Conservation (phyloP, 2,797 vertebrate species). For the Synaphobranchus kaupii region DNA sequence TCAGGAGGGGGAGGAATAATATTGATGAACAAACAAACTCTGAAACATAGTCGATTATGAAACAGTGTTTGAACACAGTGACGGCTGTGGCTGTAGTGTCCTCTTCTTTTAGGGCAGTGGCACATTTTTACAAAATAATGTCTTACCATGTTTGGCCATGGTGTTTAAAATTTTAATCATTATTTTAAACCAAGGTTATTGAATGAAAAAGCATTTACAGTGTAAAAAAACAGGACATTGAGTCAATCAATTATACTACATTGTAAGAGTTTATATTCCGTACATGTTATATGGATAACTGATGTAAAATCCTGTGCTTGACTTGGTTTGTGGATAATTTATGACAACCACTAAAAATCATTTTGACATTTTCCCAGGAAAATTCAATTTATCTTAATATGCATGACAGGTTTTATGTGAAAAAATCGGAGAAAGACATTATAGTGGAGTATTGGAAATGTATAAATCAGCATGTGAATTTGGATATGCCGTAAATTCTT, state of each 20-base stretch:
- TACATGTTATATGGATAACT: not conserved
- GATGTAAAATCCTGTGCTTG: not conserved
- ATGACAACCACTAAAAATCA: too few relatives aligned
- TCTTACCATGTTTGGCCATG: not conserved
- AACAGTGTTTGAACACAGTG: not conserved
- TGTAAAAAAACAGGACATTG: not conserved
- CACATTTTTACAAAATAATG: slow-evolving; percentile 18
- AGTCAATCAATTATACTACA: too few relatives aligned
- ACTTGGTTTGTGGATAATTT: not conserved
- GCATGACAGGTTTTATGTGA: not conserved
- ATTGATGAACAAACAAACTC: not conserved
- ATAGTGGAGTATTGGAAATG: too few relatives aligned
- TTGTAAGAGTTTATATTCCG: too few relatives aligned
- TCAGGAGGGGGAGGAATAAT: not conserved
- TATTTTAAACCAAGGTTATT: not conserved
- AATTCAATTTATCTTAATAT: not conserved
- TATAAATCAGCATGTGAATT: too few relatives aligned
- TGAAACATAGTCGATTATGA: slow-evolving; percentile 7
- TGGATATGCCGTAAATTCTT: too few relatives aligned
- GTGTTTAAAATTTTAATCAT: not conserved
- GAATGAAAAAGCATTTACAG: not conserved
- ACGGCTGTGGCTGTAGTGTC: not conserved
- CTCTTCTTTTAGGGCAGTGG: not conserved
- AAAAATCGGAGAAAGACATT: too few relatives aligned
- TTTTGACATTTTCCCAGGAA: not conserved